Conservation (phyloP, 2,888 invertebrate genomes). For the Ectemnius continuus region DNA sequence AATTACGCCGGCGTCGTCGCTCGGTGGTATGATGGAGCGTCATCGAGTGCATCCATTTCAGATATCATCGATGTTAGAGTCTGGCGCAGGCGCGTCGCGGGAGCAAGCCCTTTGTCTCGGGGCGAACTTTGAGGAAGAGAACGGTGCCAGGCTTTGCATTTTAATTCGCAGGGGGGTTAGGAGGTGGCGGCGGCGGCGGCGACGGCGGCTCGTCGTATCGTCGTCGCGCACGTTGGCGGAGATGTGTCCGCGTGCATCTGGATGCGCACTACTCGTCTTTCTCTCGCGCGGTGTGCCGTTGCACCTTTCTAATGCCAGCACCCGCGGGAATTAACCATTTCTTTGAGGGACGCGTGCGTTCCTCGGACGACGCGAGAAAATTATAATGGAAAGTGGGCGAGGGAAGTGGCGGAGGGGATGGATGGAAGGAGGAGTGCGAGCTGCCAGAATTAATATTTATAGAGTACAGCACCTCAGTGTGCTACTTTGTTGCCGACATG, state of each 20-base stretch:
- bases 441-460: slow-evolving; percentile 49
- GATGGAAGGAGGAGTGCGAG: slow-evolving; percentile 13
- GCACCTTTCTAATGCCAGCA: slow-evolving; percentile 51
- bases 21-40: too few relatives aligned
- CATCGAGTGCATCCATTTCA: too few relatives aligned
- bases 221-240: not conserved
- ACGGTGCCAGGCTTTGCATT: slow-evolving; percentile 20
- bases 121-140: not conserved
- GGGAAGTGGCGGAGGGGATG: not conserved
- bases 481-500: not conserved
- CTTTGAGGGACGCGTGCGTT: slow-evolving; percentile 38
- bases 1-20: too few relatives aligned
- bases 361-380: slow-evolving; percentile 26
- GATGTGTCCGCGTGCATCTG: slow-evolving; percentile 25
- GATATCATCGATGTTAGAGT: too few relatives aligned
- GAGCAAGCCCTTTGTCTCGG: not conserved
- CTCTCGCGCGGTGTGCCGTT: too few relatives aligned
- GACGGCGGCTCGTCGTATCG: not conserved
- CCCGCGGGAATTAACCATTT: slow-evolving; percentile 53
- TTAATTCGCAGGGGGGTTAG: slow-evolving; percentile 24
- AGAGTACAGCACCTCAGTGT: slow-evolving; percentile 44
- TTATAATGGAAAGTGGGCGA: slow-evolving; percentile 14
- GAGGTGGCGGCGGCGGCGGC: not conserved
- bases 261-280: too few relatives aligned
- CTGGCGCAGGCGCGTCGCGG: slow-evolving; percentile 2